phyloP scores from a whole-genome alignment of 2,888 invertebrate genomes.

The Eupithecia exiguata region DNA sequence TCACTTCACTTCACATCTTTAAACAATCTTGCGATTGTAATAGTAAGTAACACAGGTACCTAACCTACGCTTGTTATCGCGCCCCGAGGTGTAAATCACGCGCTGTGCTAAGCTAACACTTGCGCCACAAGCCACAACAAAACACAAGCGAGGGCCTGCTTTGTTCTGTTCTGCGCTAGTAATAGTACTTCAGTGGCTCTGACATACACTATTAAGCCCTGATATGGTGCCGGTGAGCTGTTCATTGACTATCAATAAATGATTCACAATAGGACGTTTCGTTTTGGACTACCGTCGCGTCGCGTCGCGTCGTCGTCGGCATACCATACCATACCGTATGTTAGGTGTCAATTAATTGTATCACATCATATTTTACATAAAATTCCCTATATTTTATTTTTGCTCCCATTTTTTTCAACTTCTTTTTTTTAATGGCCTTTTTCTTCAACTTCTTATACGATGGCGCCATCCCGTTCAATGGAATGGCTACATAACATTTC shows the following conservation, averaged over 20 bases:
- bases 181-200: no score
- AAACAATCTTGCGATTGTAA: background rate
- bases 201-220: conserved; percentile 10
- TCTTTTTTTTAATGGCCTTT: no score
- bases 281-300: conserved; percentile 5
- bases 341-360: background rate
- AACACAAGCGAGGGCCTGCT: background rate
- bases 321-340: background rate
- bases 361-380: no score
- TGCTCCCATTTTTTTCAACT: no score
- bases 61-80: background rate
- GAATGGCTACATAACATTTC: no score
- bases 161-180: background rate
- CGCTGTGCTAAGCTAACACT: background rate
- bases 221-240: conserved; percentile 22
- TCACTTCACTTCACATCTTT: background rate
- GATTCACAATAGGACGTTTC: conserved; percentile 25
- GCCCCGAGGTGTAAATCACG: background rate
- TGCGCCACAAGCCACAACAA: background rate
- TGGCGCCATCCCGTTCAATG: no score
- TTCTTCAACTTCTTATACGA: no score
- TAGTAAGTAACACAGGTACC: no score
- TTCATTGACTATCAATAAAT: conserved; percentile 21
- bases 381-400: no score
- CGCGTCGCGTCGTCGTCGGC: background rate